Percentiles rank a stretch among this genome's conserved stretches.
Conservation (phyloP, 2,797 vertebrate species). For the Malurus leucopterus region DNA sequence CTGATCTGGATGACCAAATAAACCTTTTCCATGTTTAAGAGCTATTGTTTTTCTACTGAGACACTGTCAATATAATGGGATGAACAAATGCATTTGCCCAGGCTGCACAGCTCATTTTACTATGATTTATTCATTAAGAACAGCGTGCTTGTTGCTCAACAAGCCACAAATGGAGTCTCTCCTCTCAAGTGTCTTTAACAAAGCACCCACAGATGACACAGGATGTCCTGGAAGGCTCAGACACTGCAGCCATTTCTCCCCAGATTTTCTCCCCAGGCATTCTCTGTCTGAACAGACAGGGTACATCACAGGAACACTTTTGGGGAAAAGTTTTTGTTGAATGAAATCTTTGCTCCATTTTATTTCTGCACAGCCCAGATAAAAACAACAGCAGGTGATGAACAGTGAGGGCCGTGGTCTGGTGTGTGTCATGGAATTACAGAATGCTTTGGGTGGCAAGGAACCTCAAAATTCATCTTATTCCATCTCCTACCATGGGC, state of each 20-base stretch:
- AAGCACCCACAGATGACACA: not conserved
- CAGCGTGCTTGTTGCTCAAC: not conserved
- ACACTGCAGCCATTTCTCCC: not conserved
- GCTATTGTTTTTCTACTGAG: conserved; percentile 2
- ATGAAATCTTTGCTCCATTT: not conserved
- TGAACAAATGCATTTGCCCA: not conserved
- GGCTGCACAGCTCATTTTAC: conserved; percentile 10
- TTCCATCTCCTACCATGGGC: not conserved
- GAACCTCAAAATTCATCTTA: not conserved
- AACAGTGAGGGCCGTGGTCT: not conserved
- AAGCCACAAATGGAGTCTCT: conserved; percentile 10
- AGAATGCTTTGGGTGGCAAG: not conserved
- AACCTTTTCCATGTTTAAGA: not conserved
- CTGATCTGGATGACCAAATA: not conserved
- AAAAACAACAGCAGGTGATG: not conserved
- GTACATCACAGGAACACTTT: not conserved
- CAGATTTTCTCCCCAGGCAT: not conserved
- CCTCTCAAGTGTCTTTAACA: not conserved
- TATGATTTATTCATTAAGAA: conserved; percentile 50
- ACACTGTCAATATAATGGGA: not conserved
- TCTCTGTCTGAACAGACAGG: not conserved
- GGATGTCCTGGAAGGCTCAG: not conserved
- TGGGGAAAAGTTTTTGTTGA: not conserved
- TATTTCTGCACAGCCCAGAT: not conserved
- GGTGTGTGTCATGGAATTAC: not conserved